Evolutionary conservation across 2,888 invertebrate species (phyloP).

Genomic region (Volucella zonaria): DNA sequence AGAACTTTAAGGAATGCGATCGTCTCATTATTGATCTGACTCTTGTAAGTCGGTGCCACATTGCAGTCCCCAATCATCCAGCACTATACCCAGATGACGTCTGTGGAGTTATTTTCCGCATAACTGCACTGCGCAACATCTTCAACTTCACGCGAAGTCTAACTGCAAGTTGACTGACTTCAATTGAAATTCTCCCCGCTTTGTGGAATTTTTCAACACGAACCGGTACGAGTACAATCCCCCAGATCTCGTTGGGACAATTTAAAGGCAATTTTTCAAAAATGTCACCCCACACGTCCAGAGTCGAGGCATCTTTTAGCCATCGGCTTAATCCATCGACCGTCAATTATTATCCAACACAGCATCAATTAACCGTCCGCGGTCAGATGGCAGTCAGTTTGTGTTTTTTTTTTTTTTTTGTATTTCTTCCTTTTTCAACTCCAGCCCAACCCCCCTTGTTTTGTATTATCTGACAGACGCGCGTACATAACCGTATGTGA

Average conservation of each 20-base stretch:
- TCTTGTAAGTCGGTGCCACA: too few species aligned
- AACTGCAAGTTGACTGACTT: slow-evolving; percentile 16
- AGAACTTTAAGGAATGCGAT: too few species aligned
- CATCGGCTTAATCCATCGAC: slow-evolving; percentile 59
- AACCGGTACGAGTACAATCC: slow-evolving; percentile 1
- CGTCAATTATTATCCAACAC: slow-evolving; percentile 61
- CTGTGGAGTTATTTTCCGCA: slow-evolving; percentile 6
- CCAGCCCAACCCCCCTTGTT: not conserved
- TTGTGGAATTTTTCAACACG: slow-evolving; percentile 1
- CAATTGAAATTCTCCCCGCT: slow-evolving; percentile 35
- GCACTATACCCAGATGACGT: too few species aligned
- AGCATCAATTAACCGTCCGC: slow-evolving; percentile 62
- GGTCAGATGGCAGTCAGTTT: slow-evolving; percentile 19
- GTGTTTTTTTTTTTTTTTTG: slow-evolving; percentile 2
- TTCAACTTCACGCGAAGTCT: slow-evolving; percentile 7
- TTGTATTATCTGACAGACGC: not conserved
- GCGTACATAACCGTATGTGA: too few species aligned
- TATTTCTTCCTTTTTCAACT: not conserved
- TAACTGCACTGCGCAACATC: slow-evolving; percentile 17
- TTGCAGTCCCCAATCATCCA: too few species aligned
- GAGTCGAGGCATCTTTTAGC: slow-evolving; percentile 32
- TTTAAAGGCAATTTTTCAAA: slow-evolving; percentile 64
- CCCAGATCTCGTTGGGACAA: slow-evolving; percentile 6
- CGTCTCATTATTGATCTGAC: too few species aligned
- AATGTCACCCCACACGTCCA: slow-evolving; percentile 57